phyloP scores from a whole-genome alignment of 2,113 vertebrate species.

The Pedetes capensis region DNA sequence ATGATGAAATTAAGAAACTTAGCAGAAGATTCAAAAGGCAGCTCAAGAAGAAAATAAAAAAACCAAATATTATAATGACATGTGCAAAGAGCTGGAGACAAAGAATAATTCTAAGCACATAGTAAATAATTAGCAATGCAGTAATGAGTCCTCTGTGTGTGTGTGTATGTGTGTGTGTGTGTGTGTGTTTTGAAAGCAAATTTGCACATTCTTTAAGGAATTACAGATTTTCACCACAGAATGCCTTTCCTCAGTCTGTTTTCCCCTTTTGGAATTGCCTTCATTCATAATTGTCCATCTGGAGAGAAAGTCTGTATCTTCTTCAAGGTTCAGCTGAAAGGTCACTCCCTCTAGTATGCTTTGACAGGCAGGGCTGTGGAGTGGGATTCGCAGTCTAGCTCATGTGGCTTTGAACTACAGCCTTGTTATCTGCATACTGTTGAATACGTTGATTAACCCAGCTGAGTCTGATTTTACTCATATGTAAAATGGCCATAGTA shows the following conservation, averaged over 20 bases:
- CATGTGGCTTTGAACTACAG: not conserved
- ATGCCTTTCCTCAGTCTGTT: not conserved
- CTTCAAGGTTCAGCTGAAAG: not conserved
- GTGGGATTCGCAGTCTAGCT: not conserved
- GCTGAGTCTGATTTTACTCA: not conserved
- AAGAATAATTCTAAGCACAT: not conserved
- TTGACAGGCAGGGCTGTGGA: not conserved
- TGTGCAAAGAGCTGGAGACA: too few species aligned
- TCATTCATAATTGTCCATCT: not conserved
- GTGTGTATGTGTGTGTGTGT: not conserved
- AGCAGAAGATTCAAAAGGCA: too few species aligned
- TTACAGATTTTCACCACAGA: not conserved
- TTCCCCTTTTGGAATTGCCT: not conserved
- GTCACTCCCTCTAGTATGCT: not conserved
- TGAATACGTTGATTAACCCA: not conserved
- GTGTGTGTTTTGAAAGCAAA: not conserved
- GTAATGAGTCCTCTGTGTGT: not conserved
- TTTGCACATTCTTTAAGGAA: not conserved
- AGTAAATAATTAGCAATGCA: conserved; percentile 40
- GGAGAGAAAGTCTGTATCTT: not conserved
- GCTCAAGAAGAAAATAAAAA: too few species aligned
- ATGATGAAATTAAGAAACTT: too few species aligned
- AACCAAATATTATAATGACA: too few species aligned
- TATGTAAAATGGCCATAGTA: not conserved
- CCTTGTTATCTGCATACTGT: not conserved